Evolutionary conservation across 2,797 vertebrate species (phyloP).

Genomic region (Trachops cirrhosus): DNA sequence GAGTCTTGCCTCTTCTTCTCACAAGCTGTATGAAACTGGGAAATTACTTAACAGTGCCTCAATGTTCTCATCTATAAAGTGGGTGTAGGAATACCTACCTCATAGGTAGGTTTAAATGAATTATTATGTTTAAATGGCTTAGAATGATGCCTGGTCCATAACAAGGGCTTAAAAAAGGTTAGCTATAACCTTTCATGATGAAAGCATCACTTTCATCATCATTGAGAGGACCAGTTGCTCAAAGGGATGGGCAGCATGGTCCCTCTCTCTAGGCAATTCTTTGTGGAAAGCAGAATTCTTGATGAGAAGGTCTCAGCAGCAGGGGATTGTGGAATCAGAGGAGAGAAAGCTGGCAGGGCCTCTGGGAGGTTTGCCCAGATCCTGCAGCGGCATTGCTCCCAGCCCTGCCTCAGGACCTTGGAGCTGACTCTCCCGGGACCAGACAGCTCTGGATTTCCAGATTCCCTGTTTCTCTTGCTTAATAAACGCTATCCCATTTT

Average conservation of each 20-base stretch:
- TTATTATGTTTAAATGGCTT: background rate
- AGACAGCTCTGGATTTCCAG: background rate
- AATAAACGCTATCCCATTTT: conserved; percentile 29
- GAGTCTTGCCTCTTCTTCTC: background rate
- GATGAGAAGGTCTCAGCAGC: background rate
- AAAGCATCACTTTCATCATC: background rate
- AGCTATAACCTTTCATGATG: background rate
- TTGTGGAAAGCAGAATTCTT: conserved; percentile 15
- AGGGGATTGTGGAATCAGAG: background rate
- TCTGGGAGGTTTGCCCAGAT: background rate
- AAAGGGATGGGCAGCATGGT: too few species aligned
- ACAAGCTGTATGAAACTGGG: background rate
- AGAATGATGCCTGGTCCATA: background rate
- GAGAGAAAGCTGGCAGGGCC: background rate
- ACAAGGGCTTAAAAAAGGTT: background rate
- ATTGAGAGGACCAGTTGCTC: background rate
- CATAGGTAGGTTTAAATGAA: background rate
- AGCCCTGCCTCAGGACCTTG: background rate
- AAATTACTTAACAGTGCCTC: background rate
- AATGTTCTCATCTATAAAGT: background rate
- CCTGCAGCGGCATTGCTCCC: background rate
- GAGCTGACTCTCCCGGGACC: background rate
- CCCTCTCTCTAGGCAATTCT: background rate
- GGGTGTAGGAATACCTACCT: background rate
- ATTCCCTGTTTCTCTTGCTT: conserved; percentile 16